phyloP scores from a whole-genome alignment of 1,140 invertebrate species.

The Drosophila neocordata region DNA sequence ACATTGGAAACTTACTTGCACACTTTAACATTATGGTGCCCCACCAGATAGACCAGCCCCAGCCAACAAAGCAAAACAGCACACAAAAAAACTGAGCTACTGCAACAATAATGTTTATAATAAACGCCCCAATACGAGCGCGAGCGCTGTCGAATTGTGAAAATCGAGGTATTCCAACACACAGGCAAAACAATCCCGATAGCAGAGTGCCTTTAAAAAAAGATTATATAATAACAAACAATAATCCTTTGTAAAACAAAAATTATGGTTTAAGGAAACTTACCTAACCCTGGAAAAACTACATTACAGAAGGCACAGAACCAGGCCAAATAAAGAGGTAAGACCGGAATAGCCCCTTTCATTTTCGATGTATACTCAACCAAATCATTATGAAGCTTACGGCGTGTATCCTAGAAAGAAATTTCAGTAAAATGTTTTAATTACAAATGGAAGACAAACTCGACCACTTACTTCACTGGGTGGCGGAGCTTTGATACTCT shows the following conservation, averaged over 20 bases:
- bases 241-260: too few relatives aligned
- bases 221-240: too few relatives aligned
- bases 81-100: conserved; percentile 94
- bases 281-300: conserved; percentile 92
- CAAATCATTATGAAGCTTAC: conserved; percentile 89
- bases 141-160: conserved; percentile 88
- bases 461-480: conserved; percentile 84
- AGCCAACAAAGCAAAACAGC: conserved; percentile 96
- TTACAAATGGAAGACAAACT: neutral
- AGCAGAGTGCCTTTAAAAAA: conserved; percentile 89
- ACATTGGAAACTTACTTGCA: conserved; percentile 85
- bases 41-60: conserved; percentile 99
- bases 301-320: conserved; percentile 94
- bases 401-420: conserved; percentile 87
- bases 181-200: conserved; percentile 93
- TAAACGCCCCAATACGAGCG: conserved; percentile 88
- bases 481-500: conserved; percentile 85
- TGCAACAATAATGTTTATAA: conserved; percentile 93
- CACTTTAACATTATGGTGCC: conserved; percentile 93
- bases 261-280: too few relatives aligned
- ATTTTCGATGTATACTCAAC: conserved; percentile 92
- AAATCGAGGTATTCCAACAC: conserved; percentile 94
- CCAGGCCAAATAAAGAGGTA: conserved; percentile 92
- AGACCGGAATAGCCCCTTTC: conserved; percentile 93
- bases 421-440: neutral